These are phyloP conservation scores for Hydropsyche betteni DNA, from an alignment of 2,888 invertebrate species.

Conservation along the genomic window DNA sequence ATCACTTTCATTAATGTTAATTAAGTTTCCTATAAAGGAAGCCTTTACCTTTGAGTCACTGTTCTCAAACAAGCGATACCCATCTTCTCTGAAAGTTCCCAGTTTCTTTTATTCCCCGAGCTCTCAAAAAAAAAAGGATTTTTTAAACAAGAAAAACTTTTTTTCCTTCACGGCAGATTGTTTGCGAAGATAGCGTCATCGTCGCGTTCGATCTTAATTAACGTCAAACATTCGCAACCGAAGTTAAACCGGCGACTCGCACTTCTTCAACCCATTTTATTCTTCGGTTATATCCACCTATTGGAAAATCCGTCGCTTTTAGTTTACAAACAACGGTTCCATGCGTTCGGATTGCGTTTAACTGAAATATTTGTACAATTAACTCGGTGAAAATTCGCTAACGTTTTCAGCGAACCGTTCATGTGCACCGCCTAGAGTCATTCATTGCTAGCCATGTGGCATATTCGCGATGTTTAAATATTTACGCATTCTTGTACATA, in stretches of 20 bases:
- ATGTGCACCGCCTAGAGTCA: background rate
- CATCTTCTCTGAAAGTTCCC: constrained; percentile 9
- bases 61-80: background rate
- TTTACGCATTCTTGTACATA: too few relatives aligned
- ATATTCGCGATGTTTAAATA: too few relatives aligned
- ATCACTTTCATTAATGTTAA: too few relatives aligned
- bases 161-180: constrained; percentile 16
- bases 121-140: background rate
- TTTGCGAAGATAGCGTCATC: constrained; percentile 22
- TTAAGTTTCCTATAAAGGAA: too few relatives aligned
- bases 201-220: constrained; percentile 30
- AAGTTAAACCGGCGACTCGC: background rate
- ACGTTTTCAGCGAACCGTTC: background rate
- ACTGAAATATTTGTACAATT: too few relatives aligned
- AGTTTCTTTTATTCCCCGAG: constrained; percentile 25
- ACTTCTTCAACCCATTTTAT: background rate
- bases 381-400: too few relatives aligned
- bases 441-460: too few relatives aligned
- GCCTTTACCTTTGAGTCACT: constrained; percentile 12
- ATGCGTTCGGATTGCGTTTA: too few relatives aligned
- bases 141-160: constrained; percentile 1
- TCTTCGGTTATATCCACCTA: too few relatives aligned
- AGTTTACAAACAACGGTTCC: too few relatives aligned
- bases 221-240: constrained; percentile 17
- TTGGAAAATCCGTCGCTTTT: too few relatives aligned